A percentile compares a stretch with the other conserved stretches of the same genome.
Conservation (phyloP, 2,797 vertebrate genomes). For the Paguma larvata region DNA sequence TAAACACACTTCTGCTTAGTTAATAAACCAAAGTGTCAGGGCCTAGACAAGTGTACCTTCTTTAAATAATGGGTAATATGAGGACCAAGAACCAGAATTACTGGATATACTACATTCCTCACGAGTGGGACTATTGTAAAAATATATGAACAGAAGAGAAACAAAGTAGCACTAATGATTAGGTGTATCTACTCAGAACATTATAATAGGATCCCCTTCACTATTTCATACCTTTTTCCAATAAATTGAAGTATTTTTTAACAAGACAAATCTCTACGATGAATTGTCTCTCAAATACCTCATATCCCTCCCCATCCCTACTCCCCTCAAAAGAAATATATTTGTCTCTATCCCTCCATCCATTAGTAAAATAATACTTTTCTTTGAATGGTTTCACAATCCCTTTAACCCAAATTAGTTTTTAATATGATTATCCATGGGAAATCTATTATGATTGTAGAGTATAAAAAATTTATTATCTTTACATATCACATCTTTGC, state of each 20-base stretch:
- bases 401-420: conserved; percentile 40
- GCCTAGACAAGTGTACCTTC: not conserved
- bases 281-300: not conserved
- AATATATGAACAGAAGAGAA: not conserved
- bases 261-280: not conserved
- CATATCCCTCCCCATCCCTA: not conserved
- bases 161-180: not conserved
- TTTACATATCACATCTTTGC: not conserved
- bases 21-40: not conserved
- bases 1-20: not conserved
- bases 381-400: conserved; percentile 12
- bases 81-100: not conserved
- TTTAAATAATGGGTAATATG: not conserved
- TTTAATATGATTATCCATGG: not conserved
- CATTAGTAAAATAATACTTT: not conserved
- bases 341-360: not conserved
- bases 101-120: not conserved
- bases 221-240: not conserved
- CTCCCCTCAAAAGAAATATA: not conserved
- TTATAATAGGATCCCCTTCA: not conserved
- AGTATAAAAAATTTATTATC: not conserved
- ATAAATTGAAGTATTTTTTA: not conserved
- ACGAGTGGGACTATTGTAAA: not conserved
- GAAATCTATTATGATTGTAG: not conserved
- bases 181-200: not conserved